These are phyloP conservation scores for Nowickia ferox DNA, from an alignment of 2,888 invertebrate genomes.

Conservation along the genomic window DNA sequence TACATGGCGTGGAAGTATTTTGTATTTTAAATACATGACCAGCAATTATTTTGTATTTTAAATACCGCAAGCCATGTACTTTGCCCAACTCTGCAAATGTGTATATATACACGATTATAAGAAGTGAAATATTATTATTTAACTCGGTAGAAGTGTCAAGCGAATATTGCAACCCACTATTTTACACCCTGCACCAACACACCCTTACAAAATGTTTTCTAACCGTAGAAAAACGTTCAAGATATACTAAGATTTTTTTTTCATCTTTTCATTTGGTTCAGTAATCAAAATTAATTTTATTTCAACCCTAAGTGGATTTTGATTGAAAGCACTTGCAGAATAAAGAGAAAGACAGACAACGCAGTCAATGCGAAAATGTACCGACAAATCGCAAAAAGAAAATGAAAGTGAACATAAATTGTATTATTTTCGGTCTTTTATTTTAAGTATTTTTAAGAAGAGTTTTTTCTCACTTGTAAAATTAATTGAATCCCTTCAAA, in stretches of 20 bases:
- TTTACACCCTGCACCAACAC: background rate
- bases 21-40: too few relatives aligned
- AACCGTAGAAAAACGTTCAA: background rate
- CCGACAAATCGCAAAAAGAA: background rate
- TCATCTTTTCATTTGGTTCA: constrained; percentile 11
- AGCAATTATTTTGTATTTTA: too few relatives aligned
- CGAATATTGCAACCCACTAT: constrained; percentile 44
- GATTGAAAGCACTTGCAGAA: constrained; percentile 44
- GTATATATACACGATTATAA: too few relatives aligned
- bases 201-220: background rate
- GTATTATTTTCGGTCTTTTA: background rate
- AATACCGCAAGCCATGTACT: background rate
- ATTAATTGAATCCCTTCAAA: constrained; percentile 14
- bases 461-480: background rate
- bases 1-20: too few relatives aligned
- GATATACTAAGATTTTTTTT: background rate
- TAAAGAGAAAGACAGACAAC: too few relatives aligned
- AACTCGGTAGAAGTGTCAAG: constrained; percentile 40
- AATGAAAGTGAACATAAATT: constrained; percentile 46
- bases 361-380: background rate
- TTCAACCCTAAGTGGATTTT: constrained; percentile 53
- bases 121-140: constrained; percentile 35
- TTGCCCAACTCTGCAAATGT: too few relatives aligned
- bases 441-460: background rate
- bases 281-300: constrained; percentile 40